phyloP scores from a whole-genome alignment of 1,140 invertebrate genomes.

The Elysia chlorotica region DNA sequence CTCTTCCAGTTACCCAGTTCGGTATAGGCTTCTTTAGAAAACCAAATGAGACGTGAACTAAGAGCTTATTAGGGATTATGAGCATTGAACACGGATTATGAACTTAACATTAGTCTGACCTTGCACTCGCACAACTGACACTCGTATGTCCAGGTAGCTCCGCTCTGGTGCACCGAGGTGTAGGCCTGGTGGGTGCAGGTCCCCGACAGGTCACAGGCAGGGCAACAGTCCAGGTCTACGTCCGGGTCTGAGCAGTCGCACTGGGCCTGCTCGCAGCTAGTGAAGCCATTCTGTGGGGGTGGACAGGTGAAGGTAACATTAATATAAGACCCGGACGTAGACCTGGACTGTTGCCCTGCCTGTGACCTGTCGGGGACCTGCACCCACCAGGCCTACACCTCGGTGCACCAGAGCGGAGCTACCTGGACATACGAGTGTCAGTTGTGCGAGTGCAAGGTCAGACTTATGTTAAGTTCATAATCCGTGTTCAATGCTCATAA shows the following conservation, averaged over 20 bases:
- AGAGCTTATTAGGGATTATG: no score
- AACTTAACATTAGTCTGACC: no score
- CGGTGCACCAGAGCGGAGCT: slow-evolving; percentile 78
- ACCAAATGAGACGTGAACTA: no score
- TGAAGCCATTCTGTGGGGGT: no score
- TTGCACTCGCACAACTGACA: slow-evolving; percentile 90
- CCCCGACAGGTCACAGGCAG: slow-evolving; percentile 74
- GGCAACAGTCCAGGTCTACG: slow-evolving; percentile 70
- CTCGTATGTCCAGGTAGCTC: slow-evolving; percentile 85
- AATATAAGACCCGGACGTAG: slow-evolving; percentile 39
- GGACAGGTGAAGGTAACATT: no score
- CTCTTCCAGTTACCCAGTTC: no score
- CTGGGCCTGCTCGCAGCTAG: no score
- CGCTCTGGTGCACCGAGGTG: slow-evolving; percentile 75
- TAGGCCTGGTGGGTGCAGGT: slow-evolving; percentile 80
- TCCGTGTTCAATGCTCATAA: no score
- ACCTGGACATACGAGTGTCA: slow-evolving; percentile 88
- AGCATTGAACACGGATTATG: no score
- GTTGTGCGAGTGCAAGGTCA: slow-evolving; percentile 85
- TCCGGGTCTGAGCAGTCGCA: no score
- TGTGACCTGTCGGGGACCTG: slow-evolving; percentile 75
- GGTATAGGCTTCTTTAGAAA: no score
- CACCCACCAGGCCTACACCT: slow-evolving; percentile 77
- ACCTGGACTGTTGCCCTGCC: slow-evolving; percentile 75
- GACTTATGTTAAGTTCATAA: no score